Evolutionary conservation across 1,140 invertebrate species (phyloP), one percentile per base, ranked within the genome.

Genomic region (Cardiocondyla obscurior): DNA sequence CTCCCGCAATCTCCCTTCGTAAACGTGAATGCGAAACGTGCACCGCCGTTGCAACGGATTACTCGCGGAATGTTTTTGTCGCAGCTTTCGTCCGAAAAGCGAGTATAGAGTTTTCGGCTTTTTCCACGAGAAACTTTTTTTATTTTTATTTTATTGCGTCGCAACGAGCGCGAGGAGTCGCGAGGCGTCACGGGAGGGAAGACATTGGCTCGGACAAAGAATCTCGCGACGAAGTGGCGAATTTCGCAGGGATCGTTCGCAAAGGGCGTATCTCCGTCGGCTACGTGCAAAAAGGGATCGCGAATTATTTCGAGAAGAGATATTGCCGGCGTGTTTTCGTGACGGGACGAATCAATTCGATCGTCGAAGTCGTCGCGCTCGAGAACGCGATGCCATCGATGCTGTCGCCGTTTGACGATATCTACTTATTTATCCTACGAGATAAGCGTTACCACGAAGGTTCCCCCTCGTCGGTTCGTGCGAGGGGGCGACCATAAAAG

Each of bases 401-500:
- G 33, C 53, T 12, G 36, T n/a, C 28, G 58, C 36, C 12, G 42
- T 67, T 67, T 42, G 22, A 19, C 44, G 74, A 79, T 42, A 67
- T 67, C 46, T 62, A 49, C 46, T 79, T 79, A 79, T 79, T 79
- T 79, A 69, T 53, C 60, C 19, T 57, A 62, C 62, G 74, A 76
- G 72, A 79, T 79, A 79, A 79, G 74, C 55, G 49, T 67, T 30
- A 53, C 74, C 25, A 39, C 12, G 7, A 14, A 67, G 46, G 49
- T 77, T 79, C 62, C 62, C 62, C 74, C 39, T 51, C 46, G 55
- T 60, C 55, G 22, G 3, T 46, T 74, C 72, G 28, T 44, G 12
- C 74, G 33, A 67, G 49, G 74, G 74, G 74, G 74, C 74, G 62
- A 79, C 74, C 74, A 79, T 79, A 79, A 79, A 79, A 69, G 74